Evolutionary conservation across 2,113 vertebrate species (phyloP).

Genomic region (Engystomops pustulosus): DNA sequence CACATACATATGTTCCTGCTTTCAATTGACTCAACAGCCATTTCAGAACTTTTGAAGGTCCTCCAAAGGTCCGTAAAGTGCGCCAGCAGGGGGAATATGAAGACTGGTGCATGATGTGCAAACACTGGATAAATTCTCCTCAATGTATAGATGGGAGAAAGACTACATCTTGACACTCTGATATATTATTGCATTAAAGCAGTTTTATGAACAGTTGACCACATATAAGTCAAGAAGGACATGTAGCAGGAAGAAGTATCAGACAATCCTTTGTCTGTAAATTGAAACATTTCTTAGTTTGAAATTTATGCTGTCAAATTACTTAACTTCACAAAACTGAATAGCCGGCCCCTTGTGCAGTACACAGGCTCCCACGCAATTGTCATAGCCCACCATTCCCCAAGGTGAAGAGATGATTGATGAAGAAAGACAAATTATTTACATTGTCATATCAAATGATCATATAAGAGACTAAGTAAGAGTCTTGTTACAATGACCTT

Average conservation of each 20-base stretch:
- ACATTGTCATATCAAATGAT: conserved; percentile 10
- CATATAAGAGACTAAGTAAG: not conserved
- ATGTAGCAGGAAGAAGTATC: not conserved
- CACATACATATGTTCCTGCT: no score
- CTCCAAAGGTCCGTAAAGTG: no score
- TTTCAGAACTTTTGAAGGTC: no score
- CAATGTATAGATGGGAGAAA: not conserved
- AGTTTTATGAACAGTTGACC: no score
- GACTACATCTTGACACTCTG: not conserved
- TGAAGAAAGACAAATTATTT: conserved; percentile 11
- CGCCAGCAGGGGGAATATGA: no score
- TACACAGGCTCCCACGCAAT: not conserved
- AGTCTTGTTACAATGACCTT: not conserved
- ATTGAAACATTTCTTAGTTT: not conserved
- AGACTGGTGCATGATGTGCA: no score
- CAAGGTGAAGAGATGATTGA: not conserved
- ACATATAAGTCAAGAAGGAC: not conserved
- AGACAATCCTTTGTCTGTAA: not conserved
- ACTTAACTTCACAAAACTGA: not conserved
- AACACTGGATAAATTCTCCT: no score
- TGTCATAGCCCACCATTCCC: not conserved
- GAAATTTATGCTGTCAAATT: not conserved
- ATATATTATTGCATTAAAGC: not conserved
- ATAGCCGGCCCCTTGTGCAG: not conserved
- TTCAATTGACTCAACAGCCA: no score